Evolutionary conservation across 2,797 vertebrate species (phyloP), one percentile per base, ranked within the genome.

Genomic region (Threskiornis aethiopicus): DNA sequence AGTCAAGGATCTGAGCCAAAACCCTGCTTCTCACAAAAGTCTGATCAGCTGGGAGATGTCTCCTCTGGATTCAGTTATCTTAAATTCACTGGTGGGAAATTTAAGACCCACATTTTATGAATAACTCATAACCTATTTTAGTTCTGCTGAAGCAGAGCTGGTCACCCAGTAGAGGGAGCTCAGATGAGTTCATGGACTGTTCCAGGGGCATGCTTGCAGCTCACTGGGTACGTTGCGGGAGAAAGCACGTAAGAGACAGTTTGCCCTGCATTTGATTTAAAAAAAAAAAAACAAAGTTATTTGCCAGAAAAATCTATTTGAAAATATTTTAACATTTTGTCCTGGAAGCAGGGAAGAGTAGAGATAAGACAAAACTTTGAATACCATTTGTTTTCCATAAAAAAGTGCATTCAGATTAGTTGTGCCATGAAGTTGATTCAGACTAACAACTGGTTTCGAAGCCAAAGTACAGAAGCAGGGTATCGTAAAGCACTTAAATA

Each of bases 121-220:
- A 24, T 71, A 85, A 62, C 42, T 92, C 33, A 3, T 70, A 35
- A 58, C 24, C n/a, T 75, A 0, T 81, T 94, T 81, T 76, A 81
- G 69, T 69, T 87, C 46, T 89, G 86, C 46, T 73, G 59, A 61
- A 85, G 59, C 78, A 87, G 83, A 84, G 17, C 66, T 77, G 75
- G 67, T 80, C 86, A 90, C 82, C 87, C 90, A 88, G 90, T 64
- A 96, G 95, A 93, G 95, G 92, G 93, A 94, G 92, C 93, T 92
- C 90, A 84, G 82, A 64, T 58, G 87, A 58, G 90, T 84, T 92
- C 51, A 9, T 41, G 79, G 31, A 13, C 54, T 61, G 31, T 49
- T 90, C 25, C 25, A 35, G 77, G n/a, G 51, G 2, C 2, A 1
- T 70, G 78, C 64, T 83, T 77, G 31, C 55, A n/a, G 54, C 41